Evolutionary conservation across 1,140 invertebrate genomes (phyloP).

Genomic region (Berghia stephanieae): DNA sequence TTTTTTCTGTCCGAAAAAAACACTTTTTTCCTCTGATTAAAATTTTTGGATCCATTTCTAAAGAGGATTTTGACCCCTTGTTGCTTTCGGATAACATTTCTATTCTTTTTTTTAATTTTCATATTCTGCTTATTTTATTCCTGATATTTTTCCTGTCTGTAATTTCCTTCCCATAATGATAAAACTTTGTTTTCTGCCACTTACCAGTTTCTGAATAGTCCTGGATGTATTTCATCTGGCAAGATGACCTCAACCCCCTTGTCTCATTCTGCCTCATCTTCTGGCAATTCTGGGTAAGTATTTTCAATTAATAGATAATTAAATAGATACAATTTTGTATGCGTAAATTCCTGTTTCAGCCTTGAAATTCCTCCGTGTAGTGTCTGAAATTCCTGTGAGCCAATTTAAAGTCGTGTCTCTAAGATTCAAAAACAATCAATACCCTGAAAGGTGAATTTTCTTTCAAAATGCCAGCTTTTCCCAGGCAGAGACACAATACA

Average conservation of each 20-base stretch:
- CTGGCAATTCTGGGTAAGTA: conserved; percentile 12
- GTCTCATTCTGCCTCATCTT: conserved; percentile 30
- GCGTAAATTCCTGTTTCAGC: neutral
- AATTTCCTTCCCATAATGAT: neutral
- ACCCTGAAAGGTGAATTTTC: neutral
- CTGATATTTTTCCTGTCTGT: neutral
- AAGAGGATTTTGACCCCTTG: neutral
- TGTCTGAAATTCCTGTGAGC: conserved; percentile 19
- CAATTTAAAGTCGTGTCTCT: neutral
- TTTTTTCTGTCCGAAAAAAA: too few relatives aligned
- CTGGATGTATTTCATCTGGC: conserved; percentile 71
- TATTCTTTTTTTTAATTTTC: neutral
- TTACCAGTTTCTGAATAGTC: conserved; percentile 80
- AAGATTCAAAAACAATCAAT: neutral
- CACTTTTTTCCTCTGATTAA: neutral
- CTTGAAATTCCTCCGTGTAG: neutral
- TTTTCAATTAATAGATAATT: neutral
- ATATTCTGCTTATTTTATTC: neutral
- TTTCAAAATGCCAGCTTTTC: too few relatives aligned
- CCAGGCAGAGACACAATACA: too few relatives aligned
- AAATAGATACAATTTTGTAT: neutral
- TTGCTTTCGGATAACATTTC: neutral
- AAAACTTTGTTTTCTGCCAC: too few relatives aligned
- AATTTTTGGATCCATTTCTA: neutral
- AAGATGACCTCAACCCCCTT: conserved; percentile 67